Conservation (phyloP, 2,113 vertebrate genomes). For the Microtus ochrogaster region DNA sequence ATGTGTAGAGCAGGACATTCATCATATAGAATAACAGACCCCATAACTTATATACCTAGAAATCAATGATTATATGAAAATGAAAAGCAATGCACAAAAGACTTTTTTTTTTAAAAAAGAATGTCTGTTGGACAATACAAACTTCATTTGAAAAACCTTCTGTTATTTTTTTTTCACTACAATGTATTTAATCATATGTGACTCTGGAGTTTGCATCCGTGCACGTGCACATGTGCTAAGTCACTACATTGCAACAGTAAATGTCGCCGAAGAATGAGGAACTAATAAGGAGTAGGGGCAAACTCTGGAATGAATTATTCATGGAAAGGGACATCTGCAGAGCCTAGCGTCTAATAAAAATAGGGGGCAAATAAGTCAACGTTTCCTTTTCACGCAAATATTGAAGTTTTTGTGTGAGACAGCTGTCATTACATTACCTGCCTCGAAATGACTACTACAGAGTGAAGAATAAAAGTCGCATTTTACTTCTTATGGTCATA, state of each 20-base stretch:
- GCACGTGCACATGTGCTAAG: not conserved
- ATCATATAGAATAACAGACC: not conserved
- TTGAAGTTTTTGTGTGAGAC: constrained; percentile 71
- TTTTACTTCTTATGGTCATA: constrained; percentile 76
- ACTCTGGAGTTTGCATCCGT: constrained; percentile 38
- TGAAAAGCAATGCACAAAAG: constrained; percentile 26
- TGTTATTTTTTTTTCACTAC: not conserved
- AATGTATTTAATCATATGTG: not conserved
- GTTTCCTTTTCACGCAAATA: constrained; percentile 74
- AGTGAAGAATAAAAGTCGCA: constrained; percentile 71
- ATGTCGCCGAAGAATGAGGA: constrained; percentile 67
- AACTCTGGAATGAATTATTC: constrained; percentile 75
- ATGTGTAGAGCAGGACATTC: not conserved
- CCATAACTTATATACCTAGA: not conserved
- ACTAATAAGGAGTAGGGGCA: constrained; percentile 39
- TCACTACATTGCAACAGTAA: not conserved
- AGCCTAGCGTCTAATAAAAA: constrained; percentile 71
- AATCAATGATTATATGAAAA: not conserved
- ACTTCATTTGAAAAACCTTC: constrained; percentile 27
- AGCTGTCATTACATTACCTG: constrained; percentile 59
- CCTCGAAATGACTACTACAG: constrained; percentile 68
- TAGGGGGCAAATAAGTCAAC: constrained; percentile 77
- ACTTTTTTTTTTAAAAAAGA: not conserved
- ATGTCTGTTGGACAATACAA: not conserved
- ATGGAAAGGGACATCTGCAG: constrained; percentile 78